Conservation (phyloP, 1,140 invertebrate genomes). For the Drosophila orosa region DNA sequence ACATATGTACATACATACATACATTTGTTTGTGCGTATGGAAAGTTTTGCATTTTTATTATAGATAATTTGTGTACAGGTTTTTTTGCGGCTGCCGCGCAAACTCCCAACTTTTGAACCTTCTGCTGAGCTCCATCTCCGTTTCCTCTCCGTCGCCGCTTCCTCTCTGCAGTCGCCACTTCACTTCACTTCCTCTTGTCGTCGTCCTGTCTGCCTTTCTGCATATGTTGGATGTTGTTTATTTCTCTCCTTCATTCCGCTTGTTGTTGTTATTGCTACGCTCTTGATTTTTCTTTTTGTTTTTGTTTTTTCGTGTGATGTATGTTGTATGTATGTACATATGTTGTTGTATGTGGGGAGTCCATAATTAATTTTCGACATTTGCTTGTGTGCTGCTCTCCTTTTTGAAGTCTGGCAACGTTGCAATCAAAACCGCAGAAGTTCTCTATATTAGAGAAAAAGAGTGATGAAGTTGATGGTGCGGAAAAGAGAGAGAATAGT, state of each 20-base stretch:
- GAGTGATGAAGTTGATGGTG: neutral
- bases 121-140: slow-evolving; percentile 30
- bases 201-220: slow-evolving; percentile 49
- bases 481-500: neutral
- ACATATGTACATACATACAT: slow-evolving; percentile 3
- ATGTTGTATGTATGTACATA: slow-evolving; percentile 12
- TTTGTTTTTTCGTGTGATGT: slow-evolving; percentile 4
- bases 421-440: slow-evolving; percentile 41
- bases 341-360: slow-evolving; percentile 39
- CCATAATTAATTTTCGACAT: slow-evolving; percentile 73
- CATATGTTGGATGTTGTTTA: slow-evolving; percentile 55
- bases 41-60: slow-evolving; percentile 82
- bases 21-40: slow-evolving; percentile 23
- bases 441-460: slow-evolving; percentile 47
- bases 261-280: slow-evolving; percentile 33
- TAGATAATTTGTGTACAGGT: slow-evolving; percentile 82
- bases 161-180: slow-evolving; percentile 12
- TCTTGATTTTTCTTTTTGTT: slow-evolving; percentile 27
- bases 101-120: slow-evolving; percentile 73
- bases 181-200: slow-evolving; percentile 18
- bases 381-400: slow-evolving; percentile 31
- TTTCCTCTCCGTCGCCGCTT: slow-evolving; percentile 20
- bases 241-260: slow-evolving; percentile 9
- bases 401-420: slow-evolving; percentile 66
- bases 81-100: slow-evolving; percentile 77